Evolutionary conservation across 2,113 vertebrate genomes (phyloP).

Genomic region (Otis tarda): DNA sequence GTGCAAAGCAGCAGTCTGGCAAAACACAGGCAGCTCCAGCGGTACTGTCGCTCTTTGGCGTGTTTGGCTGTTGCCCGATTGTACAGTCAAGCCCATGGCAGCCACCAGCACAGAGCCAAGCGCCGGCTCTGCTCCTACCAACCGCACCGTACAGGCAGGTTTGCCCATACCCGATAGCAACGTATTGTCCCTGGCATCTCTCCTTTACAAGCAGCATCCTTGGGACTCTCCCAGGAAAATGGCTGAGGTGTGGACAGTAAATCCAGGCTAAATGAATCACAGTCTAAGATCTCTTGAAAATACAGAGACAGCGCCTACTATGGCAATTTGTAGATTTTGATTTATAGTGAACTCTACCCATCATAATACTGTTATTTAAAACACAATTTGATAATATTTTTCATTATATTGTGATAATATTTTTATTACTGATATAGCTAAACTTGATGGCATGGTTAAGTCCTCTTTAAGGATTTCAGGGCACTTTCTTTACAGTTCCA

Average conservation of each 20-base stretch:
- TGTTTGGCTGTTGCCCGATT: not conserved
- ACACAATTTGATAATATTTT: not conserved
- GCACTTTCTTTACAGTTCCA: not conserved
- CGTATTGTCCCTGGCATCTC: not conserved
- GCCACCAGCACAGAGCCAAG: rapidly evolving
- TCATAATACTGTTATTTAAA: not conserved
- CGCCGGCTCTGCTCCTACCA: not conserved
- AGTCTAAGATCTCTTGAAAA: not conserved
- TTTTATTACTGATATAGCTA: not conserved
- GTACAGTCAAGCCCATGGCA: rapidly evolving
- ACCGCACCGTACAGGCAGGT: not conserved
- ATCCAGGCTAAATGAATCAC: not conserved
- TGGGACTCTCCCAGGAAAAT: not conserved
- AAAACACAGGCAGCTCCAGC: not conserved
- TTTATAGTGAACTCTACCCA: not conserved
- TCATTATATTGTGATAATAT: not conserved
- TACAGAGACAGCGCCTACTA: not conserved
- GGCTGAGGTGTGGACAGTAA: not conserved
- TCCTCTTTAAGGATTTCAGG: not conserved
- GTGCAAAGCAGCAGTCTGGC: not conserved
- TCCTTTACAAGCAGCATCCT: not conserved
- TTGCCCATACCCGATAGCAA: not conserved
- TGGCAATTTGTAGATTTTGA: not conserved
- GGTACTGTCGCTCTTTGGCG: not conserved
- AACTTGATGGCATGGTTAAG: not conserved